Conservation (phyloP, 2,888 invertebrate genomes). For the Luffia ferchaultella region DNA sequence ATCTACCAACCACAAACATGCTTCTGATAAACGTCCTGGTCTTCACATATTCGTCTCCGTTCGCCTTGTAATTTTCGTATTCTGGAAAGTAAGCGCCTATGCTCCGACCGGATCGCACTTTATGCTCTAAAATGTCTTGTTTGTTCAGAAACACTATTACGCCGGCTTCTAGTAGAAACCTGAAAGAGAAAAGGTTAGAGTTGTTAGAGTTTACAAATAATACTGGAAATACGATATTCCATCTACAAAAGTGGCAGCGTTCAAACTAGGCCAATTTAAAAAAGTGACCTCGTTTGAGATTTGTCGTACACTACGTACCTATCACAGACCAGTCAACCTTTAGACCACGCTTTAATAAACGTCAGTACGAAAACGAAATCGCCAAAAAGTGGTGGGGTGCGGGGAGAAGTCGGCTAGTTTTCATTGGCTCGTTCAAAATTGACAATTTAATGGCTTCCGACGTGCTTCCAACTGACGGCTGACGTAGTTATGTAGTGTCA, state of each 20-base stretch:
- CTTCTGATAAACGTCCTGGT: conserved; percentile 74
- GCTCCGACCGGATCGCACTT: conserved; percentile 71
- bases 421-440: no score
- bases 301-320: no score
- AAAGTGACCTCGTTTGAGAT: no score
- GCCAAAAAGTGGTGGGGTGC: no score
- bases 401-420: no score
- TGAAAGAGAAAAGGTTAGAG: conserved; percentile 24
- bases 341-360: no score
- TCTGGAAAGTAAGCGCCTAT: conserved; percentile 74
- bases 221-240: no score
- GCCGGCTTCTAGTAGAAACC: conserved; percentile 77
- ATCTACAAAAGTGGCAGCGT: not conserved
- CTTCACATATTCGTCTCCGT: conserved; percentile 69
- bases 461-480: no score
- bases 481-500: no score
- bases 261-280: not conserved
- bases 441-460: no score
- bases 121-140: conserved; percentile 77
- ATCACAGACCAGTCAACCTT: no score
- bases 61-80: conserved; percentile 60
- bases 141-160: conserved; percentile 85
- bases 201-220: not conserved
- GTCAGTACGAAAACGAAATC: no score
- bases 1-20: conserved; percentile 66